Evolutionary conservation across 2,888 invertebrate genomes (phyloP).

Genomic region (Biston stratarius): DNA sequence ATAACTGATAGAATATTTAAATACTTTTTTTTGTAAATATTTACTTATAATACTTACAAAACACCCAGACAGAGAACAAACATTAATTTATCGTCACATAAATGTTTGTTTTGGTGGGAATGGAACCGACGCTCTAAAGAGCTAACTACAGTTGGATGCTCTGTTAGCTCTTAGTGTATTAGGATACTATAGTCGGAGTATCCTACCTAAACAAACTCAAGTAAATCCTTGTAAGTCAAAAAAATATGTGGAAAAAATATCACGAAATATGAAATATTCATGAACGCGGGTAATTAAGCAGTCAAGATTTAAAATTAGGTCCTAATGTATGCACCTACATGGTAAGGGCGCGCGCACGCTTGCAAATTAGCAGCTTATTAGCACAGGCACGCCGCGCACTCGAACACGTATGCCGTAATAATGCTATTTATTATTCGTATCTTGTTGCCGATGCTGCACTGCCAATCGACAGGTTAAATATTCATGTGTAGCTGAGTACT

Average conservation of each 20-base stretch:
- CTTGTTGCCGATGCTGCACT: slow-evolving; percentile 33
- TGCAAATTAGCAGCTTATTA: slow-evolving; percentile 73
- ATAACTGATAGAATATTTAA: too few relatives aligned
- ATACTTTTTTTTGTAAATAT: too few relatives aligned
- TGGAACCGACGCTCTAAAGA: too few relatives aligned
- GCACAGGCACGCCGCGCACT: slow-evolving; percentile 53
- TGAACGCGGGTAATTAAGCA: slow-evolving; percentile 55
- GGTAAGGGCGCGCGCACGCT: slow-evolving; percentile 63
- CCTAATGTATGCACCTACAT: slow-evolving; percentile 71
- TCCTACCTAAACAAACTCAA: too few relatives aligned
- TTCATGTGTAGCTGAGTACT: slow-evolving; percentile 35
- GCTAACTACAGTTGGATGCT: too few relatives aligned
- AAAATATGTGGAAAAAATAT: slow-evolving; percentile 50
- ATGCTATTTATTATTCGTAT: slow-evolving; percentile 40
- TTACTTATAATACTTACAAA: too few relatives aligned
- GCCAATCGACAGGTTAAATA: slow-evolving; percentile 34
- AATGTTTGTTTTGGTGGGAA: too few relatives aligned
- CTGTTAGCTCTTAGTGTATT: too few relatives aligned
- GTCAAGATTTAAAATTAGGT: slow-evolving; percentile 66
- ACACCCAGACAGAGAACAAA: too few relatives aligned
- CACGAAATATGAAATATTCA: slow-evolving; percentile 69
- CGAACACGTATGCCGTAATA: slow-evolving; percentile 62
- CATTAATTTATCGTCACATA: too few relatives aligned
- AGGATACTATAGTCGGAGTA: too few relatives aligned
- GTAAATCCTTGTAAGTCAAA: too few relatives aligned